phyloP scores from a whole-genome alignment of 2,113 vertebrate genomes.

The Eidolon helvum region DNA sequence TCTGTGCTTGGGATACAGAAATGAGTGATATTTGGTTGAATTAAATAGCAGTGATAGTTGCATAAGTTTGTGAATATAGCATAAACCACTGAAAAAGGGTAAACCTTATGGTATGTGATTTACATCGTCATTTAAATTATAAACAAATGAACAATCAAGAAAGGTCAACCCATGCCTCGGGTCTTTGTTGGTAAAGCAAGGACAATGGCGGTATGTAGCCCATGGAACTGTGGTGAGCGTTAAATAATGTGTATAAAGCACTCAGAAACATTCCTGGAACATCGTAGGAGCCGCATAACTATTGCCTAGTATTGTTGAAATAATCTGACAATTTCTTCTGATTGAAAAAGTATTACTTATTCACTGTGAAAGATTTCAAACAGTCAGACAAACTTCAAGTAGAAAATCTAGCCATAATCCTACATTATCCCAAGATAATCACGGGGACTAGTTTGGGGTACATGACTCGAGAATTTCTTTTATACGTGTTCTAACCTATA shows the following conservation, averaged over 20 bases:
- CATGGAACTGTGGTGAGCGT: not conserved
- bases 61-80: not conserved
- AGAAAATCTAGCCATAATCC: not conserved
- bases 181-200: not conserved
- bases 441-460: not conserved
- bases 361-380: not conserved
- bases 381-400: not conserved
- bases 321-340: not conserved
- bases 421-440: not conserved
- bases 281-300: not conserved
- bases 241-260: not conserved
- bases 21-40: not conserved
- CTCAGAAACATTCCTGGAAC: not conserved
- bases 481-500: not conserved
- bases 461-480: not conserved
- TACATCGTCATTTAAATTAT: not conserved
- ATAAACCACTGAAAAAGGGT: not conserved
- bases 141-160: not conserved
- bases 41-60: not conserved
- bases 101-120: not conserved
- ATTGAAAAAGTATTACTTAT: not conserved
- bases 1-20: not conserved
- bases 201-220: not conserved
- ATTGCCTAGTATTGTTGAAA: not conserved
- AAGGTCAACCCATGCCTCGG: not conserved